phyloP scores from a whole-genome alignment of 2,888 invertebrate species.

The Anodontia alba region DNA sequence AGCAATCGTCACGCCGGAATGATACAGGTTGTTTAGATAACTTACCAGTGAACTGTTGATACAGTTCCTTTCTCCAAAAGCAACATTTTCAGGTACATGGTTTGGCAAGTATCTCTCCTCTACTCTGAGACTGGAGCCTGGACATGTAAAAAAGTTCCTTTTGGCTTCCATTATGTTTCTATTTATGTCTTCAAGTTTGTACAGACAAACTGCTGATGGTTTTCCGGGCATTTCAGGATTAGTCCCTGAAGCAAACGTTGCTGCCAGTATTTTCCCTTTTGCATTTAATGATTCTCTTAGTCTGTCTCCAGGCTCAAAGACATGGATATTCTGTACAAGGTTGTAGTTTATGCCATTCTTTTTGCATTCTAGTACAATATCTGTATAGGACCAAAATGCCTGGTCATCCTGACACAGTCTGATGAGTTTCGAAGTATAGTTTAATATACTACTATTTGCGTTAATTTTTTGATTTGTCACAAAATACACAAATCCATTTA shows the following conservation, averaged over 20 bases:
- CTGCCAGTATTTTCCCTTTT: neutral
- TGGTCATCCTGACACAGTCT: neutral
- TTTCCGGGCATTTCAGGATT: neutral
- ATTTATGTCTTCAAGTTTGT: neutral
- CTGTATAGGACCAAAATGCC: neutral
- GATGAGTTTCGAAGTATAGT: neutral
- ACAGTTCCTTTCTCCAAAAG: too few relatives aligned
- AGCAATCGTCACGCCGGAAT: too few relatives aligned
- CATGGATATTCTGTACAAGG: neutral
- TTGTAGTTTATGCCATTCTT: neutral
- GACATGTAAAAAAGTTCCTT: neutral
- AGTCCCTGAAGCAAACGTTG: neutral
- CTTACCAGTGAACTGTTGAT: too few relatives aligned
- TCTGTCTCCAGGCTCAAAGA: neutral
- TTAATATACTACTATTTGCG: neutral
- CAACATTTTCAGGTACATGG: too few relatives aligned
- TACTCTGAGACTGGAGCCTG: neutral
- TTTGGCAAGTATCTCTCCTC: neutral
- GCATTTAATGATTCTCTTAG: neutral
- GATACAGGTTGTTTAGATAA: too few relatives aligned
- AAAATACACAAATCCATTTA: neutral
- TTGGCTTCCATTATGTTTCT: neutral
- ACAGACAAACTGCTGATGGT: constrained; percentile 4
- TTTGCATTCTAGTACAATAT: neutral
- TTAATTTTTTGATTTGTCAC: constrained; percentile 3